phyloP scores from a whole-genome alignment of 2,888 invertebrate genomes.

The Aphidius colemani region DNA sequence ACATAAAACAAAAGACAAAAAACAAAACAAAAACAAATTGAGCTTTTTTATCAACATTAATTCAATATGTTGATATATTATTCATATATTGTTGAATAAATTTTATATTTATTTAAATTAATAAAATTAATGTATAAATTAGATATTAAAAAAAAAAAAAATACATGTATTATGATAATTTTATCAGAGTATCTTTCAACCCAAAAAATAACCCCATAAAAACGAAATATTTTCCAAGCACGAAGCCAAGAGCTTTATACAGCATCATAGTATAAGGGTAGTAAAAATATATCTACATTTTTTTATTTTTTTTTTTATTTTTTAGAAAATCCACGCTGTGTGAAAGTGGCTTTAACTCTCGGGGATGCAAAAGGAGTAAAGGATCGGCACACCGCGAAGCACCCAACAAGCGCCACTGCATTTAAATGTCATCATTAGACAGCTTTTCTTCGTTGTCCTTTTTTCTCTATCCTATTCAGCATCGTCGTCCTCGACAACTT shows the following conservation, averaged over 20 bases:
- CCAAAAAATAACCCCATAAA: too few relatives aligned
- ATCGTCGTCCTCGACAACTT: conserved; percentile 24
- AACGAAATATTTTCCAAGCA: background rate
- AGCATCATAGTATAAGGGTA: background rate
- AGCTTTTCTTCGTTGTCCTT: conserved; percentile 44
- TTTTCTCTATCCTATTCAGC: conserved; percentile 22
- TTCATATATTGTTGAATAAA: too few relatives aligned
- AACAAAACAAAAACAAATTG: too few relatives aligned
- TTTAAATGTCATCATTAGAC: conserved; percentile 61
- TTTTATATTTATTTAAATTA: too few relatives aligned
- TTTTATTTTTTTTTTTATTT: background rate
- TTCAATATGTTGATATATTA: too few relatives aligned
- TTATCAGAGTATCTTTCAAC: too few relatives aligned
- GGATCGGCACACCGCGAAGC: conserved; percentile 43
- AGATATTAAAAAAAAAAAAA: too few relatives aligned
- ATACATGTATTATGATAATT: too few relatives aligned
- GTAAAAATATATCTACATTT: background rate
- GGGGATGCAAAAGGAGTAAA: conserved; percentile 12
- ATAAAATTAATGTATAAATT: too few relatives aligned
- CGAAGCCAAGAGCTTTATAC: background rate
- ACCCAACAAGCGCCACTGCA: conserved; percentile 59
- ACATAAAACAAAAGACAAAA: too few relatives aligned
- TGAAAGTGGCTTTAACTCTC: conserved; percentile 41
- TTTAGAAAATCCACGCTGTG: conserved; percentile 24
- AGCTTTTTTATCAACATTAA: too few relatives aligned